phyloP scores from a whole-genome alignment of 2,888 invertebrate species.

The Torymus texanus region DNA sequence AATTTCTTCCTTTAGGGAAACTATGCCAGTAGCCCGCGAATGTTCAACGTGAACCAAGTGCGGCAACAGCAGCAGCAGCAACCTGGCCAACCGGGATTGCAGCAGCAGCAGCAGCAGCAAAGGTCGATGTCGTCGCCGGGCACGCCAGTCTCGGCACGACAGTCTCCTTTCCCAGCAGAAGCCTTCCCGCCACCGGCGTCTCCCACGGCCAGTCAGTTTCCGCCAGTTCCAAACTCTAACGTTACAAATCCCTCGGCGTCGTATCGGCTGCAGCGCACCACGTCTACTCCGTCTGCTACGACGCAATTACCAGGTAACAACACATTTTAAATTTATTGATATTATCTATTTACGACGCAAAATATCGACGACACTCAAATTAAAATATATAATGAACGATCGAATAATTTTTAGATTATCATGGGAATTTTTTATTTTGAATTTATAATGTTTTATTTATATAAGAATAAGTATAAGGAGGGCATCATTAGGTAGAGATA shows the following conservation, averaged over 20 bases:
- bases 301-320: constrained; percentile 79
- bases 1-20: constrained; percentile 64
- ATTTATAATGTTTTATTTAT: constrained; percentile 4
- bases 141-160: constrained; percentile 76
- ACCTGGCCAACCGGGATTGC: constrained; percentile 72
- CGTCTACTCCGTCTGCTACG: constrained; percentile 78
- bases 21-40: constrained; percentile 72
- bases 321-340: not conserved
- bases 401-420: too few species aligned
- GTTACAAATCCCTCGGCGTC: constrained; percentile 73
- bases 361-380: too few species aligned
- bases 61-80: constrained; percentile 77
- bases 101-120: constrained; percentile 78
- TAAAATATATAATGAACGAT: too few species aligned
- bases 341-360: too few species aligned
- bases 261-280: constrained; percentile 79
- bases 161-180: constrained; percentile 78
- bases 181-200: constrained; percentile 78
- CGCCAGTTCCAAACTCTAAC: constrained; percentile 70
- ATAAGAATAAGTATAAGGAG: too few species aligned
- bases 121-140: constrained; percentile 87
- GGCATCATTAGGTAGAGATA: not conserved
- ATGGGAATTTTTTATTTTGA: not conserved
- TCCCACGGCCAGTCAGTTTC: constrained; percentile 76
- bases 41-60: constrained; percentile 74